phyloP scores from a whole-genome alignment of 2,888 invertebrate species.

The Rhagium mordax region DNA sequence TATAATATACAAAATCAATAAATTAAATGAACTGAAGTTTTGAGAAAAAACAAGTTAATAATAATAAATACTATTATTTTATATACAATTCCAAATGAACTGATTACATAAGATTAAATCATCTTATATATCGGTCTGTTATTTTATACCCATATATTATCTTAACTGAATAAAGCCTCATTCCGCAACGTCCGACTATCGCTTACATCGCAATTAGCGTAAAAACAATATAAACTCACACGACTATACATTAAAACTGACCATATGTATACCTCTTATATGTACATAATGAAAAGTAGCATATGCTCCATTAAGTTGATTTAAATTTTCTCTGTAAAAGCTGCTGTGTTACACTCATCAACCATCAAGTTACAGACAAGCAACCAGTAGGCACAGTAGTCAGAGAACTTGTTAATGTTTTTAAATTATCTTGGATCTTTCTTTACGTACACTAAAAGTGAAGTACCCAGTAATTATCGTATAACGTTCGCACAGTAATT shows the following conservation, averaged over 20 bases:
- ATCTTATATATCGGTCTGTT: neutral
- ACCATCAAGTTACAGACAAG: slow-evolving; percentile 29
- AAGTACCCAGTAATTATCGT: slow-evolving; percentile 32
- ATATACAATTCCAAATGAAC: neutral
- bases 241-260: slow-evolving; percentile 1
- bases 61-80: neutral
- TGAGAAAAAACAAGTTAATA: neutral
- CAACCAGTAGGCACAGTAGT: slow-evolving; percentile 24
- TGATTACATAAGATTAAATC: neutral
- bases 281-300: slow-evolving; percentile 21
- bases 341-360: slow-evolving; percentile 37
- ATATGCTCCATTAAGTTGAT: slow-evolving; percentile 27
- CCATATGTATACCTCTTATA: neutral
- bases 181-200: neutral
- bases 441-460: slow-evolving; percentile 30
- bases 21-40: neutral
- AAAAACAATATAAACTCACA: neutral
- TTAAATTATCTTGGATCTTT: slow-evolving; percentile 38
- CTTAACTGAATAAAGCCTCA: neutral
- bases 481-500: slow-evolving; percentile 28
- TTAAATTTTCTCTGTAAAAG: slow-evolving; percentile 34
- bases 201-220: neutral
- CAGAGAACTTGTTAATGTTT: slow-evolving; percentile 30
- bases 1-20: neutral
- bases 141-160: neutral